Evolutionary conservation across 2,888 invertebrate species (phyloP).

Genomic region (Drosophila seclusa): DNA sequence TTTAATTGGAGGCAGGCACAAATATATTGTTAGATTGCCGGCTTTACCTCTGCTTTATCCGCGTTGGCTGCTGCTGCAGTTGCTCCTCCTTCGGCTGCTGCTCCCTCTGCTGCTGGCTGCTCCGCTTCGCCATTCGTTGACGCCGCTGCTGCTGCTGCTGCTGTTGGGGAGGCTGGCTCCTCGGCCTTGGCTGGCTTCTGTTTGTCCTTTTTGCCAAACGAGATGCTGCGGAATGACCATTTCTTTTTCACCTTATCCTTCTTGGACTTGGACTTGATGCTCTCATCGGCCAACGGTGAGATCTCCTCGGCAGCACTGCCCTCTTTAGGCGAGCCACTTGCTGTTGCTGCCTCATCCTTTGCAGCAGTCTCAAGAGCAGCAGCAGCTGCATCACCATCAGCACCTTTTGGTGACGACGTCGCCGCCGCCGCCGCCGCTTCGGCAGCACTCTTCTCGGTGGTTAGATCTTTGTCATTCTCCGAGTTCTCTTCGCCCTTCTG

Average conservation of each 20-base stretch:
- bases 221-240: slow-evolving; percentile 95
- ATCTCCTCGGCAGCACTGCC: slow-evolving; percentile 76
- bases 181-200: slow-evolving; percentile 91
- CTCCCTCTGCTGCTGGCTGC: slow-evolving; percentile 86
- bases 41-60: slow-evolving; percentile 29
- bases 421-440: slow-evolving; percentile 48
- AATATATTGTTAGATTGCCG: background rate
- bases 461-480: slow-evolving; percentile 89
- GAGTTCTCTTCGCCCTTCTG: slow-evolving; percentile 87
- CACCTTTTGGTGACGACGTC: slow-evolving; percentile 1
- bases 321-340: slow-evolving; percentile 68
- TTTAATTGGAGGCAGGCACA: background rate
- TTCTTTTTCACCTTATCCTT: slow-evolving; percentile 93
- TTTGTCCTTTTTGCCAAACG: slow-evolving; percentile 94
- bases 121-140: slow-evolving; percentile 86
- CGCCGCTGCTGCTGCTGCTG: slow-evolving; percentile 53
- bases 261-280: slow-evolving; percentile 87
- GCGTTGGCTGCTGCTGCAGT: slow-evolving; percentile 3
- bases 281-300: slow-evolving; percentile 82
- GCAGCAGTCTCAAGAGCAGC: slow-evolving; percentile 70
- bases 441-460: slow-evolving; percentile 87
- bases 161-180: slow-evolving; percentile 83
- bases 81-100: slow-evolving; percentile 16
- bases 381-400: slow-evolving; percentile 54
- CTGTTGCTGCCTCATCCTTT: slow-evolving; percentile 63